Evolutionary conservation across 2,888 invertebrate genomes (phyloP).

Genomic region (Neoscelio sp.): DNA sequence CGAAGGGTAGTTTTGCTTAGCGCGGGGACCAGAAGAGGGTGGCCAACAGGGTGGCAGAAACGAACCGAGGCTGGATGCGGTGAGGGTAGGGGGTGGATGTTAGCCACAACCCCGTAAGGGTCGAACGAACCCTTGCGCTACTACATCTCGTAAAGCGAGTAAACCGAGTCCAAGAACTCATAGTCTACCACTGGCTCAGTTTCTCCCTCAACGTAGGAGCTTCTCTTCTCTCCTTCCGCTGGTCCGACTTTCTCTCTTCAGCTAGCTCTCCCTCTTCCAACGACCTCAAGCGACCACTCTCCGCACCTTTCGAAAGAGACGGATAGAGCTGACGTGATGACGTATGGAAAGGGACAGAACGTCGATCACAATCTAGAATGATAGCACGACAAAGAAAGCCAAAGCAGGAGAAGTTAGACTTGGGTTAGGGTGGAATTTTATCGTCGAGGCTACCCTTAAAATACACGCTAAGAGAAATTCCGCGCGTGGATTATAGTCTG

Average conservation of each 20-base stretch:
- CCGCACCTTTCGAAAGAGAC: constrained; percentile 74
- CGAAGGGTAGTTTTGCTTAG: constrained; percentile 81
- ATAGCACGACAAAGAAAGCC: constrained; percentile 63
- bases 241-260: constrained; percentile 81
- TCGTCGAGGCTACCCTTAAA: constrained; percentile 79
- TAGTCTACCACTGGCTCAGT: constrained; percentile 68
- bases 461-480: constrained; percentile 80
- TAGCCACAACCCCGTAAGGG: constrained; percentile 83
- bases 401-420: constrained; percentile 63
- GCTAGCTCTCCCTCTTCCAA: constrained; percentile 74
- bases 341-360: constrained; percentile 51
- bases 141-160: constrained; percentile 79
- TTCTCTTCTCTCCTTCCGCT: constrained; percentile 67
- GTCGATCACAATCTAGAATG: constrained; percentile 63
- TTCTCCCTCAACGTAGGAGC: constrained; percentile 66
- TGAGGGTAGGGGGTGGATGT: constrained; percentile 77
- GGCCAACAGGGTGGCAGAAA: constrained; percentile 79
- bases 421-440: constrained; percentile 80
- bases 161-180: constrained; percentile 78
- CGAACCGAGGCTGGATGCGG: constrained; percentile 71
- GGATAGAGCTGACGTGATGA: constrained; percentile 52
- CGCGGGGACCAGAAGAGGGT: constrained; percentile 76
- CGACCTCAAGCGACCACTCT: constrained; percentile 74
- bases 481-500: constrained; percentile 80
- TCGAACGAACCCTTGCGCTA: constrained; percentile 82